phyloP scores from a whole-genome alignment of 1,140 invertebrate genomes.

The Drosophila kohkoa region DNA sequence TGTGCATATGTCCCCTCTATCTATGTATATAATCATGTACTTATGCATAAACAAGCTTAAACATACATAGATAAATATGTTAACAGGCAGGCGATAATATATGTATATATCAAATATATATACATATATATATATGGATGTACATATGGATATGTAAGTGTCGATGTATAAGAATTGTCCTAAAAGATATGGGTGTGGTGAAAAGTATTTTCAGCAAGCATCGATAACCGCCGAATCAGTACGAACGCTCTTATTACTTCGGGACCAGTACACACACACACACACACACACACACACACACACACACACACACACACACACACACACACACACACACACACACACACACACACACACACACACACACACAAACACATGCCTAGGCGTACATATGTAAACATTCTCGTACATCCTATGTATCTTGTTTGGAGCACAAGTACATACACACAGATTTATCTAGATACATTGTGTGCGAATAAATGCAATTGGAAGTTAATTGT shows the following conservation, averaged over 20 bases:
- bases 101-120: neutral
- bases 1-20: neutral
- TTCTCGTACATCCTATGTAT: too few relatives aligned
- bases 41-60: neutral
- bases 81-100: neutral
- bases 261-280: conserved; percentile 2
- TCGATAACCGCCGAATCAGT: conserved; percentile 24
- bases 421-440: too few relatives aligned
- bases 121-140: too few relatives aligned
- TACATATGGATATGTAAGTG: neutral
- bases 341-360: too few relatives aligned
- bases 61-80: too few relatives aligned
- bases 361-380: neutral
- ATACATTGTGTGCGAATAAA: too few relatives aligned
- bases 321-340: too few relatives aligned
- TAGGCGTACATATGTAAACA: neutral
- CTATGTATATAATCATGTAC: too few relatives aligned
- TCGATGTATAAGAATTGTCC: conserved; percentile 14
- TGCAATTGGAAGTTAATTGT: too few relatives aligned
- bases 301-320: too few relatives aligned
- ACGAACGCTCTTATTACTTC: conserved; percentile 31
- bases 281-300: too few relatives aligned
- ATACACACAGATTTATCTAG: too few relatives aligned
- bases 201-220: conserved; percentile 17
- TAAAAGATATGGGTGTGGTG: conserved; percentile 37